Base-by-base conservation (phyloP, 2,888 invertebrate genomes). In the Cryptocephalus primarius region DNA sequence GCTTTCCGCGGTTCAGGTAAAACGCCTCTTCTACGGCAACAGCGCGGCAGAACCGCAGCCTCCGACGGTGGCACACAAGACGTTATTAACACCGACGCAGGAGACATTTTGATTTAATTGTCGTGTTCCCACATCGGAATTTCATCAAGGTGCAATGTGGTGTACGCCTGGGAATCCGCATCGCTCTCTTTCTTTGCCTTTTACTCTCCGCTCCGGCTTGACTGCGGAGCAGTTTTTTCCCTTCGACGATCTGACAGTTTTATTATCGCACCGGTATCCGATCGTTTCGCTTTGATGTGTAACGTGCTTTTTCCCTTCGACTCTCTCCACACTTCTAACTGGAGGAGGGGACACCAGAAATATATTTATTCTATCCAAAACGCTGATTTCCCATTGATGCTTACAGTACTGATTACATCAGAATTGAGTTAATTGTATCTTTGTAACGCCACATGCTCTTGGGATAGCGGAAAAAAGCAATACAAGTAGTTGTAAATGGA, bases 71-170 rank as follows among this genome's bases (percentile, higher is more conserved):
- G 12, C 36, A 12, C 36, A n/a, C 12, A 36, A 36, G 12, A 36
- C 57, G 56, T 62, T 60, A 60, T 59, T 59, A 59, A 62, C 60
- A 55, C 66, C 63, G 64, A 60, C 58, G 57, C 61, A 59, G 52
- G 55, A 60, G 56, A 63, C 64, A 60, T 60, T 58, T 65, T 65
- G 66, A 66, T 67, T 66, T 66, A 67, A 66, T 67, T 65, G 66
- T 63, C 60, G 53, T 50, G 55, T 60, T 62, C 56, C 52, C 58
- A 48, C 55, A 53, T 53, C 48, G 62, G 64, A 64, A 64, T 65
- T 62, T 60, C 59, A 54, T 62, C 61, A 63, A 22, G 62, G 64
- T 63, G 63, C 64, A 62, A 60, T 52, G 48, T 47, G 22, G 22
- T 48, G 54, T 54, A 53, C 55, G 56, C 51, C 39, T 40, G 49